Evolutionary conservation across 2,113 vertebrate genomes (phyloP), one percentile per base, ranked within the genome.

Genomic region (Podarcis cretensis): DNA sequence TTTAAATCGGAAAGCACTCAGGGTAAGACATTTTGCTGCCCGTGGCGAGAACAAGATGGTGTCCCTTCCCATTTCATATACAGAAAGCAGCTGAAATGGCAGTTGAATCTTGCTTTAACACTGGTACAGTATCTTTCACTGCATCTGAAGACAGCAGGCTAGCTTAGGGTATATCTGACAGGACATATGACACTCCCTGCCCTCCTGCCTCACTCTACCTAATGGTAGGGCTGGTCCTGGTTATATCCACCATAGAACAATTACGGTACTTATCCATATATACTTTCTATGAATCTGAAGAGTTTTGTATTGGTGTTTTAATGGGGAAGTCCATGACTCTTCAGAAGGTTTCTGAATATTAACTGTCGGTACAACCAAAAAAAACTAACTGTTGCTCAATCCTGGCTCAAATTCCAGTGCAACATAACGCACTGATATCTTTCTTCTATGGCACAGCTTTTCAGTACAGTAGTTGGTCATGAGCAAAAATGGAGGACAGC

Each of bases 221-320:
- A 30, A 30, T 71, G 7, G 69, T 63, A 71, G 69, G 69, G 10
- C 10, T 71, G 9, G 69, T 32, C 71, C 32, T 74, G n/a, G 14
- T 74, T 35, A 35, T 14, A 10, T 74, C n/a, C 71, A 32, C n/a
- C 30, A 35, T 35, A 16, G n/a, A 71, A 27, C 1, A 25, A 76
- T 40, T 83, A 69, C 6, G 43, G 43, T 8, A 43, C 35, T 69
- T 43, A 80, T 80, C 48, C 14, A 16, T 27, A 87, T 92, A 86
- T 16, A 63, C 14, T 88, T 87, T 37, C 21, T 90, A 79, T 8
- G 0, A 0, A 75, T 65, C 18, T 59, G 35, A 95, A 83, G 68
- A 89, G 25, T 78, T 81, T 82, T 57, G 81, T n/a, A 13, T 92
- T 66, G 54, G 35, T 85, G 73, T 89, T 80, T 66, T 37, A 25